Evolutionary conservation across 1,140 invertebrate genomes (phyloP), one percentile per base, ranked within the genome.

Genomic region (Papilio polytes): DNA sequence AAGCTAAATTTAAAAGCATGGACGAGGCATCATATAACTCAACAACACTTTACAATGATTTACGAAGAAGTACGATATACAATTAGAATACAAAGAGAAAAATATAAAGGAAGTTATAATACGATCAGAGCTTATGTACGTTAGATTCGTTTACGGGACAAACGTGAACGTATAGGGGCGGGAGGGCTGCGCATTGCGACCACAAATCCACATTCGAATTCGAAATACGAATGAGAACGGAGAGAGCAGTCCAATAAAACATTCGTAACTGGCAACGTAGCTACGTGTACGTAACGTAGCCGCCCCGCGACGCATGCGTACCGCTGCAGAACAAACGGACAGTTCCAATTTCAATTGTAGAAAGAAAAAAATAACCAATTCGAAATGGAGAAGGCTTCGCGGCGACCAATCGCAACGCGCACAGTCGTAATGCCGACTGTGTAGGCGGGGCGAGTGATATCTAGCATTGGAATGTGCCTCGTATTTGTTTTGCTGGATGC

Each of bases 321-420:
- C 78, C 56, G 83, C 86, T 84, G 92, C 91, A 93, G 89, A 90
- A 92, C 93, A 92, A 94, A 94, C 91, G 87, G 86, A 94, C 92
- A 94, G 89, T 94, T 90, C 93, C 89, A 93, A 95, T 94, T 95
- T 92, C 92, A 95, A 95, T 95, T 90, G 91, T 93, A 95, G 91
- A 95, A 95, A 95, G 91, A 94, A 95, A 95, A 94, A 93, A 90
- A 93, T 93, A 93, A 92, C 93, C 92, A 94, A 95, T 94, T 95
- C 93, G 86, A 94, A 94, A 91, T 93, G 90, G 86, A 90, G 92
- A 93, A 95, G 91, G 89, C 92, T 95, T 93, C 88, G 88, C 91
- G 83, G 90, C 90, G 90, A 91, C 94, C 94, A 95, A 95, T 95
- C 84, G 90, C 91, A 95, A 82, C 87, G 92, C 92, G 87, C 83